A percentile compares a stretch with the other conserved stretches of the same genome.
Conservation (phyloP, 2,113 vertebrate species). For the Percopsis transmontana region DNA sequence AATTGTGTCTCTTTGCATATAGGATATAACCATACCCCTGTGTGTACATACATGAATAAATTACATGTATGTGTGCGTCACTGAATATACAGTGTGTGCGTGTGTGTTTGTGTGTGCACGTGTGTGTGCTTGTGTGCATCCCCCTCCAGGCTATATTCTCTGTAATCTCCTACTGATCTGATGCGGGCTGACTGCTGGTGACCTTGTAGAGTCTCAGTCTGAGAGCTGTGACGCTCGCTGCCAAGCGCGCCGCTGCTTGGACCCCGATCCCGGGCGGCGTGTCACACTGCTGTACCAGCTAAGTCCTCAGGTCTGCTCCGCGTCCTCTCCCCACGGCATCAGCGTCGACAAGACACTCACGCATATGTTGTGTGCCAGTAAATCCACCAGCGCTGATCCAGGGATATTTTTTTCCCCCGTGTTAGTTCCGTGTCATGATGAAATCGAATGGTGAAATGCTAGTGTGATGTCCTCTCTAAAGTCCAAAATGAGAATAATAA, state of each 20-base stretch:
- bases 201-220: slow-evolving; percentile 35
- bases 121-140: background rate
- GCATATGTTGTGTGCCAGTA: slow-evolving; percentile 1
- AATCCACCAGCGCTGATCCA: no score
- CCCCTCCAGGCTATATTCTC: slow-evolving; percentile 16
- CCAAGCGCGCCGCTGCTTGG: slow-evolving; percentile 16
- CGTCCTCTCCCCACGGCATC: slow-evolving; percentile 4
- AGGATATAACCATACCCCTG: background rate
- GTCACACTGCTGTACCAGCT: slow-evolving; percentile 16
- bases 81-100: background rate
- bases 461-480: background rate
- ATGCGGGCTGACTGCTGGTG: slow-evolving; percentile 29
- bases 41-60: background rate
- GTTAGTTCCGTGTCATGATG: no score
- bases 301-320: slow-evolving; percentile 21
- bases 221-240: background rate
- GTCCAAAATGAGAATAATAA: no score
- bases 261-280: slow-evolving; percentile 22
- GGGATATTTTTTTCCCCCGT: no score
- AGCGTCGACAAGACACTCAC: background rate
- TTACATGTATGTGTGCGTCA: background rate
- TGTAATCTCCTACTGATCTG: slow-evolving; percentile 31
- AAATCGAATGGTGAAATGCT: background rate
- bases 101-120: background rate
- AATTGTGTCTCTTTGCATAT: background rate